Conservation (phyloP, 2,797 vertebrate species). For the Lophotriccus pileatus region DNA sequence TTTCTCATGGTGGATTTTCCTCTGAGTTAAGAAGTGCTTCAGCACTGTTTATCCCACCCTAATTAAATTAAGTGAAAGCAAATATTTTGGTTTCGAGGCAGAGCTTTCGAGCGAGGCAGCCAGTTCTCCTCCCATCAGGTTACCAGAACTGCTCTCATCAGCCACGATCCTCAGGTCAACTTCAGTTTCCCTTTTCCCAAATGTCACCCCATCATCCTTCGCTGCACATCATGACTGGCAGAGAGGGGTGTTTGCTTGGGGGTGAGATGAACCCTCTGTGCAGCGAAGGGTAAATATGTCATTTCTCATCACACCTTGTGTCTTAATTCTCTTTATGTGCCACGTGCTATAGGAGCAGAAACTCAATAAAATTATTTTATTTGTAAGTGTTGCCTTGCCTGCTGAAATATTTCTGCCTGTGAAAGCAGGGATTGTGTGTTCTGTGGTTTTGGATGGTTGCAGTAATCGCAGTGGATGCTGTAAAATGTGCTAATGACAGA, state of each 20-base stretch:
- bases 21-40: background rate
- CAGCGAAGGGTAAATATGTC: constrained; percentile 3
- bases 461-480: background rate
- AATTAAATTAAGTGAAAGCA: constrained; percentile 14
- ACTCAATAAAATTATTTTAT: constrained; percentile 62
- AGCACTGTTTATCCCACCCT: constrained; percentile 39
- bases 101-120: background rate
- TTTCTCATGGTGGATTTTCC: constrained; percentile 2
- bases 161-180: background rate
- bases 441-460: background rate
- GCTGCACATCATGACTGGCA: background rate
- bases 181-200: background rate
- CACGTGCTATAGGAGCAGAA: constrained; percentile 32
- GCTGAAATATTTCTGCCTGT: background rate
- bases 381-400: constrained; percentile 36
- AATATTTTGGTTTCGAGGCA: constrained; percentile 15
- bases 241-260: background rate
- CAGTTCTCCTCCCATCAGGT: background rate
- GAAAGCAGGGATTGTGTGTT: background rate
- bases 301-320: constrained; percentile 34
- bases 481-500: background rate
- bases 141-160: background rate
- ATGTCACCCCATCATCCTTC: background rate
- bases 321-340: constrained; percentile 64
- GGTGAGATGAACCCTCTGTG: background rate